Conservation (phyloP, 2,888 invertebrate genomes). For the Apoderus coryli region DNA sequence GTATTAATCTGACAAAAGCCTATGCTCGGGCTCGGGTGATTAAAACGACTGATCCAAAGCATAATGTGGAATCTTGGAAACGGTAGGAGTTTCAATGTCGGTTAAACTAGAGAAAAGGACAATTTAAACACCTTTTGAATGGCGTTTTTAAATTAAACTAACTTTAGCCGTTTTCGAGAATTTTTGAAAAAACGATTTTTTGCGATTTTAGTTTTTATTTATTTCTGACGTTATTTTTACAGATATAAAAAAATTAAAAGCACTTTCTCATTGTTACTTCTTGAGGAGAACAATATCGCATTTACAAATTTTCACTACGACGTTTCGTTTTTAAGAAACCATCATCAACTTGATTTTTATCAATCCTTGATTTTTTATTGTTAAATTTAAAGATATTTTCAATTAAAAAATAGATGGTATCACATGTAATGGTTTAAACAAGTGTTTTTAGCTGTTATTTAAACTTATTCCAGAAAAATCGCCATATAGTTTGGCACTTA, state of each 20-base stretch:
- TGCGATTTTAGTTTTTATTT: constrained; percentile 2
- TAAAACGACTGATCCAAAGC: no score
- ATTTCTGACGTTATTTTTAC: constrained; percentile 1
- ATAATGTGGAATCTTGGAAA: neutral
- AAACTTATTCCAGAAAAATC: no score
- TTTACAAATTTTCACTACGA: constrained; percentile 1
- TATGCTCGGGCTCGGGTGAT: no score
- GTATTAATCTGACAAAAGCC: no score
- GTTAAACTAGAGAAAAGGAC: constrained; percentile 2
- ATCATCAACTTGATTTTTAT: constrained; percentile 1
- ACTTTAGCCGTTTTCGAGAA: neutral
- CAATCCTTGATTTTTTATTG: constrained; percentile 1
- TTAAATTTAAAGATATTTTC: constrained; percentile 1
- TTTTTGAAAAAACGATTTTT: constrained; percentile 1
- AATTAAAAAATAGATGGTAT: neutral
- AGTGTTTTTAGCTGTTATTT: constrained; percentile 1
- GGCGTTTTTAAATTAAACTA: neutral
- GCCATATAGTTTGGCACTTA: no score
- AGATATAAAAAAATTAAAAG: constrained; percentile 1
- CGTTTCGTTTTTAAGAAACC: constrained; percentile 3
- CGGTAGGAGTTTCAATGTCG: neutral
- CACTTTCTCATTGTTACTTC: constrained; percentile 1
- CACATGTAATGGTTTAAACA: neutral
- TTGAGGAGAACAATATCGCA: neutral
- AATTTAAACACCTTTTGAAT: neutral